A percentile compares a stretch with the other conserved stretches of the same genome.
Conservation (phyloP, 2,113 vertebrate genomes). For the Engystomops pustulosus region DNA sequence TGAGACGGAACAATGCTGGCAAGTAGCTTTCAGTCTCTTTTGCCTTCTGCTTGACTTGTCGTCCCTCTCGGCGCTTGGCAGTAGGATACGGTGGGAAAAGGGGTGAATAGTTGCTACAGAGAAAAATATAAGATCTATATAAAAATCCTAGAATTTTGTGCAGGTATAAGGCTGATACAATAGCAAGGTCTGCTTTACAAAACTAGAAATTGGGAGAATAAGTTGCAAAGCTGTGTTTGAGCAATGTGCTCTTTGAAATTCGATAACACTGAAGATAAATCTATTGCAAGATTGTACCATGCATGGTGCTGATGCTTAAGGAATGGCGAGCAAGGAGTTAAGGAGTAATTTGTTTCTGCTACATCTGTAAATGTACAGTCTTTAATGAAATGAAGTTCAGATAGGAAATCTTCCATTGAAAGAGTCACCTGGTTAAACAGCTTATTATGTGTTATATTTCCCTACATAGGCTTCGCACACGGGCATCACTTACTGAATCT, state of each 20-base stretch:
- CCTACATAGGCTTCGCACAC: background rate
- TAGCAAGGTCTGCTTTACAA: no score
- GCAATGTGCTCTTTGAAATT: no score
- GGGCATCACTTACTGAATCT: conserved; percentile 28
- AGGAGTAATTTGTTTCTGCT: background rate
- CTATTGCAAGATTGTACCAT: background rate
- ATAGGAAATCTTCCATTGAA: background rate
- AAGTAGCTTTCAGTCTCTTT: conserved; percentile 6
- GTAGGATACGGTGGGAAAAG: background rate
- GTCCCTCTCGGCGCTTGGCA: background rate
- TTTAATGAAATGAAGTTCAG: background rate
- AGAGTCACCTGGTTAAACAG: background rate
- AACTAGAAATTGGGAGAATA: no score
- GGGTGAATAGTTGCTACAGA: background rate
- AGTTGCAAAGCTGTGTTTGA: no score
- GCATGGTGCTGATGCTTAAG: background rate
- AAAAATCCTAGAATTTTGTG: background rate
- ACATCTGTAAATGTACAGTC: background rate
- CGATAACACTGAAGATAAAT: no score
- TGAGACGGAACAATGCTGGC: background rate
- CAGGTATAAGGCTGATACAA: background rate
- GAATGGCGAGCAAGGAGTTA: background rate
- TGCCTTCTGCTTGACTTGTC: background rate
- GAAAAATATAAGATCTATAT: background rate
- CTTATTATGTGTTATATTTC: conserved; percentile 42